Evolutionary conservation across 1,140 invertebrate species (phyloP).

Genomic region (Tetraneura akinire): DNA sequence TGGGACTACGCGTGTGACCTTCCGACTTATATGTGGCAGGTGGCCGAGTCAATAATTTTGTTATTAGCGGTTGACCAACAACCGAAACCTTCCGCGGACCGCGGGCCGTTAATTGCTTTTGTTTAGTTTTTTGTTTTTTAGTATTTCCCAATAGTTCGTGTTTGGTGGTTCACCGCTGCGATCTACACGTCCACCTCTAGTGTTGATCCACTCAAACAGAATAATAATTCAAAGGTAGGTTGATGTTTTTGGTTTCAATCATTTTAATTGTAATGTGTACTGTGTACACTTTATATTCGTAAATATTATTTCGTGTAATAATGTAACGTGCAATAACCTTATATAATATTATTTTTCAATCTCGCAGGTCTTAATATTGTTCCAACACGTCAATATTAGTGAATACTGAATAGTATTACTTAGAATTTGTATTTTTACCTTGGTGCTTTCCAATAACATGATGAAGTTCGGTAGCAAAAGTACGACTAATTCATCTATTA

Average conservation of each 20-base stretch:
- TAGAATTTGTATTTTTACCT: too few relatives aligned
- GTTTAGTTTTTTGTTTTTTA: not conserved
- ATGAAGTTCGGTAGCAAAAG: constrained; percentile 77
- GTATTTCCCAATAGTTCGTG: not conserved
- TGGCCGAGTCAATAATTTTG: constrained; percentile 1
- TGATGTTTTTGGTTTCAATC: not conserved
- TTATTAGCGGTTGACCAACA: not conserved
- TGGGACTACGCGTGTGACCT: not conserved
- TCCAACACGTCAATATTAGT: too few relatives aligned
- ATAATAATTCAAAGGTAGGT: not conserved
- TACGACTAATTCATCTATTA: constrained; percentile 84
- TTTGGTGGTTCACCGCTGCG: not conserved
- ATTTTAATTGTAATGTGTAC: not conserved
- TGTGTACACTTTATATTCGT: too few relatives aligned
- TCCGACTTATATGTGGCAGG: not conserved
- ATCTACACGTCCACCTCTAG: not conserved
- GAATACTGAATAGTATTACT: too few relatives aligned
- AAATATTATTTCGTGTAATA: too few relatives aligned
- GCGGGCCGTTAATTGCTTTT: not conserved
- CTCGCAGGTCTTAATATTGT: too few relatives aligned
- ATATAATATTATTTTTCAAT: too few relatives aligned
- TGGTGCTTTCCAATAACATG: constrained; percentile 61
- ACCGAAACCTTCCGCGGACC: constrained; percentile 14
- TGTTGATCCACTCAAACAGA: not conserved
- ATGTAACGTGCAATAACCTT: too few relatives aligned